These are phyloP conservation scores for Ornithoptera priamus DNA, from an alignment of 2,888 invertebrate species.

Conservation along the genomic window DNA sequence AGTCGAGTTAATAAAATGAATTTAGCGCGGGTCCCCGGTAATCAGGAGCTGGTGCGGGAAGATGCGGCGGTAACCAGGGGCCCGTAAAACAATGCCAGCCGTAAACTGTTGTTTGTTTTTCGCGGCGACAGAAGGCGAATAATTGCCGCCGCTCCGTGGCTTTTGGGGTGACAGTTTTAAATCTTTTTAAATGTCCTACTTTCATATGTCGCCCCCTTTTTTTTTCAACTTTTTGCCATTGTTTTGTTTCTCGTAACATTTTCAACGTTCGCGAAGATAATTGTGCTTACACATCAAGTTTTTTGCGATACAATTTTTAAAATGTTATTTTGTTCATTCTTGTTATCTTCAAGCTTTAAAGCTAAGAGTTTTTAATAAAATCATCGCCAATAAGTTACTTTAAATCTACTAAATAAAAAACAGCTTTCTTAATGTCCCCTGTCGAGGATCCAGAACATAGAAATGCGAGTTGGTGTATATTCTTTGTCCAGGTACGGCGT, in stretches of 20 bases:
- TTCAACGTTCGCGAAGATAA: neutral
- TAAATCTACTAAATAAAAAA: too few species aligned
- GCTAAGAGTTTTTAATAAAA: too few species aligned
- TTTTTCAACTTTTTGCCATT: constrained; percentile 2
- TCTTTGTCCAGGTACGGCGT: too few species aligned
- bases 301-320: too few species aligned
- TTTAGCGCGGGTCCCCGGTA: constrained; percentile 65
- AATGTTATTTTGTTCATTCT: too few species aligned
- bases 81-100: constrained; percentile 66
- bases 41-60: constrained; percentile 53
- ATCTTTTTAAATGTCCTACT: constrained; percentile 46
- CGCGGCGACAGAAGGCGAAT: constrained; percentile 67
- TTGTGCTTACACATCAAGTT: neutral
- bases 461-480: too few species aligned
- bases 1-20: constrained; percentile 79
- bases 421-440: too few species aligned
- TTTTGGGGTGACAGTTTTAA: constrained; percentile 49
- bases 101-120: constrained; percentile 68
- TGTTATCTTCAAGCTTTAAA: too few species aligned
- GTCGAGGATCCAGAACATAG: too few species aligned
- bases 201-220: constrained; percentile 30
- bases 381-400: too few species aligned
- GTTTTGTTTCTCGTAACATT: neutral
- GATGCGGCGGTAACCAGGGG: constrained; percentile 54
- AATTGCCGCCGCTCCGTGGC: constrained; percentile 52